Evolutionary conservation across 2,797 vertebrate species (phyloP), one percentile per base, ranked within the genome.

Genomic region (Sebastes reedi): DNA sequence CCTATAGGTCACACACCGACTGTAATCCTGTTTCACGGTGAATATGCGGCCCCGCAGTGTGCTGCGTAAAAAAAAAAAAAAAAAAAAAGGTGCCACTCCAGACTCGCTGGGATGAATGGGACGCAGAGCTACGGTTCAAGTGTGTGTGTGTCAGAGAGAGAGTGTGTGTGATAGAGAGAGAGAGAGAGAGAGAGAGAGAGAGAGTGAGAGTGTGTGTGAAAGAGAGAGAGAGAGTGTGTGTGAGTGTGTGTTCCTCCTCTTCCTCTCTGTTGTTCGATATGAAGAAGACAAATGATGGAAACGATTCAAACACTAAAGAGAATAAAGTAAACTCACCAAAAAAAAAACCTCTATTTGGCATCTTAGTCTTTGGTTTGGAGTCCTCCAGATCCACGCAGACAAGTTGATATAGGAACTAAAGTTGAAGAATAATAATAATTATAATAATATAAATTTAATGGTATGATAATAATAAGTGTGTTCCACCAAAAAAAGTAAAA

Each of bases 1-100:
- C 75, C 89, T 88, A 90, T 90, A 93, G 92, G 92, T 94, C 91
- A 90, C 83, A 88, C 87, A 90, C 84, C 67, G 85, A 87, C 91
- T 92, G 94, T 93, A 93, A 95, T 95, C 94, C 92, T 67, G 77
- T 95, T 95, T 94, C 94, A 95, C 91, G 92, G 85, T 91, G 91
- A 85, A 87, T 84, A 80, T 89, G 90, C 72, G 82, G 87, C 87
- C 89, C 89, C 88, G 67, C 74, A 62, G 81, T 20, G 88, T 68
- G 87, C 81, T 68, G 87, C 80, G 77, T 73, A 74, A 83, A 72
- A 64, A 76, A 46, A 18, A 30, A 64, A 75, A 64, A 75, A 29
- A 18, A 83, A 55, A 60, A 55, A 85, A 81, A 85, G 85, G 86
- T 88, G 83, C 86, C 88, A 89, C 88, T 88, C 84, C 85, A 88